A percentile compares a stretch with the other conserved stretches of the same genome.
phyloP scores from a whole-genome alignment of 2,113 vertebrate genomes.

The Conger conger region DNA sequence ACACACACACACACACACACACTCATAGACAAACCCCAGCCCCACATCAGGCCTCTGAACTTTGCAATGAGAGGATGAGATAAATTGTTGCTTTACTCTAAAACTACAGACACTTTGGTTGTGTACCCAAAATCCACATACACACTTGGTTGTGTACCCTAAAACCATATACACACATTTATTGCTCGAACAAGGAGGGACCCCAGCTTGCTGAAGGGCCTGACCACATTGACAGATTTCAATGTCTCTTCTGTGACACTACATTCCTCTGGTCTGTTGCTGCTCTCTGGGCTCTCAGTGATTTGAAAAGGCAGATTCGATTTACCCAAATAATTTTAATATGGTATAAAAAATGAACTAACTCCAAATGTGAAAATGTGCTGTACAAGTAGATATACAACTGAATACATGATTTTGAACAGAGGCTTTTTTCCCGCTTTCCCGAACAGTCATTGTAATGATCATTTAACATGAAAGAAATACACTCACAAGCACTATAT shows the following conservation, averaged over 20 bases:
- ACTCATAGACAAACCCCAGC: conserved; percentile 51
- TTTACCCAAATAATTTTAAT: neutral
- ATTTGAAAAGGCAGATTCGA: neutral
- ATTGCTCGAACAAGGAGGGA: neutral
- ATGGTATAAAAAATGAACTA: neutral
- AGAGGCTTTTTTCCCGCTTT: no score
- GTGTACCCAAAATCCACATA: conserved; percentile 30
- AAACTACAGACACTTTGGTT: conserved; percentile 4
- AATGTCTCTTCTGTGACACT: neutral
- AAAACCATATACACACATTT: conserved; percentile 8
- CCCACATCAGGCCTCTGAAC: conserved; percentile 57
- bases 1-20: conserved; percentile 46
- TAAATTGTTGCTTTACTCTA: conserved; percentile 52
- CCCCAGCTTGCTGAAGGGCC: neutral
- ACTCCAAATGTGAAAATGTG: no score
- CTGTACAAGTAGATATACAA: no score
- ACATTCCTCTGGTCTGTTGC: neutral
- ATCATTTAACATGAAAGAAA: no score
- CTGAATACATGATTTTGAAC: no score
- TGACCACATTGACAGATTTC: neutral
- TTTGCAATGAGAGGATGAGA: conserved; percentile 55
- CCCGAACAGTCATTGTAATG: no score
- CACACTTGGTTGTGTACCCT: no score
- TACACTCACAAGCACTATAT: no score
- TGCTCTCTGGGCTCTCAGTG: neutral